Conservation (phyloP, 1,140 invertebrate species). For the Ceratina australensis region DNA sequence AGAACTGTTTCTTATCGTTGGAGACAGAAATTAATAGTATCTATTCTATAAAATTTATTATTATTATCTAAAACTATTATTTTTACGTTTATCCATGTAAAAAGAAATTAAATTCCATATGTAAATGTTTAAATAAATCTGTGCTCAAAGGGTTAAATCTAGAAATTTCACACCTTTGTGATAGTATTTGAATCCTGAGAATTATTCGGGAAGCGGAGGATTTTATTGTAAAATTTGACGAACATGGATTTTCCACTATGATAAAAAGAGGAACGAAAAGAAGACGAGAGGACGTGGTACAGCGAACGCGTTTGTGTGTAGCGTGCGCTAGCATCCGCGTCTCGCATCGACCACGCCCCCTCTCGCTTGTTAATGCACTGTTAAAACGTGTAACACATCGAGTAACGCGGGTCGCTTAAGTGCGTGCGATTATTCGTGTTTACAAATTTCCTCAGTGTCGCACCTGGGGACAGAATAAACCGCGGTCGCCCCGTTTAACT, state of each 20-base stretch:
- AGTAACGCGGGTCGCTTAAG: constrained; percentile 17
- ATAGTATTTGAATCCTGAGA: no score
- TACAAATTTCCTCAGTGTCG: constrained; percentile 16
- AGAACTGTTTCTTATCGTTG: neutral
- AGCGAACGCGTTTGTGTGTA: constrained; percentile 6
- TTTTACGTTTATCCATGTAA: no score
- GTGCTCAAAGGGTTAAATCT: no score
- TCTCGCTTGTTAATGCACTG: constrained; percentile 25
- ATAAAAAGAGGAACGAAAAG: neutral
- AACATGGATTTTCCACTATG: constrained; percentile 4
- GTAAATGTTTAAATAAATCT: no score
- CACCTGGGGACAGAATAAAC: neutral
- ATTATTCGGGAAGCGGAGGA: no score
- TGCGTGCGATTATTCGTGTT: constrained; percentile 24
- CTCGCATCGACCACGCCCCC: constrained; percentile 5
- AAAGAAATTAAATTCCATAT: constrained; percentile 20
- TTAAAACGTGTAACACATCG: constrained; percentile 34
- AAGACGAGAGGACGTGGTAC: neutral
- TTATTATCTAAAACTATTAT: no score
- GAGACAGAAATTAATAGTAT: no score
- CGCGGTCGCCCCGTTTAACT: neutral
- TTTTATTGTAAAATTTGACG: no score
- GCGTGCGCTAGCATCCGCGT: neutral
- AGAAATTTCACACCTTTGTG: no score
- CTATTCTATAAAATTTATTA: no score